A percentile compares a stretch with the other conserved stretches of the same genome.
Conservation (phyloP, 1,140 invertebrate species). For the Drosophila guanche region DNA sequence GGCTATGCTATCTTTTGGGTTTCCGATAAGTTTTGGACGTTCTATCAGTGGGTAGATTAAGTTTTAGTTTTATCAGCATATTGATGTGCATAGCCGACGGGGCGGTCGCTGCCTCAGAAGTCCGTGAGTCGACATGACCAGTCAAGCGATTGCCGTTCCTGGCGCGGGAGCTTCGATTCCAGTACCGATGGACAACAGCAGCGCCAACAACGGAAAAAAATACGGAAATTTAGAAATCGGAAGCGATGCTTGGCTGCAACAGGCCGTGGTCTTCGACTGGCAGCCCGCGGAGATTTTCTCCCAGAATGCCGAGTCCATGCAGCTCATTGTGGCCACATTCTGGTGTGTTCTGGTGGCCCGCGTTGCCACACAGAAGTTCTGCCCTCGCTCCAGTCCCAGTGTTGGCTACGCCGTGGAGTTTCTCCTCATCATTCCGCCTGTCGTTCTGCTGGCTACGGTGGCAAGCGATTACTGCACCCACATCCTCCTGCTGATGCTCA, state of each 20-base stretch:
- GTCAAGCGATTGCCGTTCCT: neutral
- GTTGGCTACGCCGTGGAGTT: conserved; percentile 50
- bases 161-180: neutral
- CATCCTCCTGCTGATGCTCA: conserved; percentile 31
- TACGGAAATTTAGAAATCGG: neutral
- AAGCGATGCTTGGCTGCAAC: no score
- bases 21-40: conserved; percentile 26
- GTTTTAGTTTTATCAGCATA: conserved; percentile 28
- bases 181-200: neutral
- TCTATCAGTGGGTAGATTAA: conserved; percentile 45
- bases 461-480: conserved; percentile 29
- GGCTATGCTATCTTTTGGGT: conserved; percentile 7
- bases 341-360: conserved; percentile 55
- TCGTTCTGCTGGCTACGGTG: conserved; percentile 62
- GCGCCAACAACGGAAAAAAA: neutral
- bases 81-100: conserved; percentile 1
- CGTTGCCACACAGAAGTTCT: conserved; percentile 26
- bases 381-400: conserved; percentile 1
- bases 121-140: conserved; percentile 31
- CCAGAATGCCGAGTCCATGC: conserved; percentile 35
- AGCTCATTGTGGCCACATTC: conserved; percentile 55
- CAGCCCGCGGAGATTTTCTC: conserved; percentile 22
- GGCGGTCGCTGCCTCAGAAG: neutral
- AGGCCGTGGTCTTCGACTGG: conserved; percentile 33
- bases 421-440: conserved; percentile 50